phyloP scores from a whole-genome alignment of 2,888 invertebrate species.

The Peribatodes rhomboidaria region DNA sequence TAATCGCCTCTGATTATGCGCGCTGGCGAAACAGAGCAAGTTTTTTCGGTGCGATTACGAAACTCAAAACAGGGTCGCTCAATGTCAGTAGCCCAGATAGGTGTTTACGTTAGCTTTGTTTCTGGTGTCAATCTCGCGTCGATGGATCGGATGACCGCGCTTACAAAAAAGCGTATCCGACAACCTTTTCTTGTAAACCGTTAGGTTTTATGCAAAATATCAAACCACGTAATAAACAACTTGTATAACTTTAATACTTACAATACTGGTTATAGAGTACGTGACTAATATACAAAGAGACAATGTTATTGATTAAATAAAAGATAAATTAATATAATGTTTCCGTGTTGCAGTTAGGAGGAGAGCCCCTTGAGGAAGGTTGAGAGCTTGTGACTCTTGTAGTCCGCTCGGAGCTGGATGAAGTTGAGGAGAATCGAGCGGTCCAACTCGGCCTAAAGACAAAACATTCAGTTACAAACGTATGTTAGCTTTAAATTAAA shows the following conservation, averaged over 20 bases:
- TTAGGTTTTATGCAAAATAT: not conserved
- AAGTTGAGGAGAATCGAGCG: slow-evolving; percentile 96
- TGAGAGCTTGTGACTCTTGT: slow-evolving; percentile 94
- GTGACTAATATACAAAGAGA: slow-evolving; percentile 36
- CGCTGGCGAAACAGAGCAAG: slow-evolving; percentile 56
- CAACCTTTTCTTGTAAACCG: slow-evolving; percentile 7
- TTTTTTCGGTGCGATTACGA: slow-evolving; percentile 49
- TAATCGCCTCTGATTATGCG: slow-evolving; percentile 50
- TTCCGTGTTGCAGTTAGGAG: slow-evolving; percentile 49
- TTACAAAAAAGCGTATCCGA: slow-evolving; percentile 14
- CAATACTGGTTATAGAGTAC: slow-evolving; percentile 42
- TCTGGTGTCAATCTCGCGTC: slow-evolving; percentile 37
- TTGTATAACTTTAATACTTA: slow-evolving; percentile 53
- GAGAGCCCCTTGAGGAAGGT: slow-evolving; percentile 87
- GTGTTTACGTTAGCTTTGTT: slow-evolving; percentile 46
- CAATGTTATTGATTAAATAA: slow-evolving; percentile 28
- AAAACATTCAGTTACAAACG: slow-evolving; percentile 56
- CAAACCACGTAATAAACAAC: slow-evolving; percentile 20
- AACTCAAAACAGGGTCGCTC: slow-evolving; percentile 50
- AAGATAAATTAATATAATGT: slow-evolving; percentile 9
- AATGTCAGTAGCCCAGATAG: slow-evolving; percentile 52
- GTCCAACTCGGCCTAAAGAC: slow-evolving; percentile 94
- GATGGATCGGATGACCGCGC: slow-evolving; percentile 16
- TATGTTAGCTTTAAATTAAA: too few relatives aligned
- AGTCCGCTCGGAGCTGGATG: slow-evolving; percentile 97